phyloP scores from a whole-genome alignment of 2,113 vertebrate species.

The Ciconia boyciana region DNA sequence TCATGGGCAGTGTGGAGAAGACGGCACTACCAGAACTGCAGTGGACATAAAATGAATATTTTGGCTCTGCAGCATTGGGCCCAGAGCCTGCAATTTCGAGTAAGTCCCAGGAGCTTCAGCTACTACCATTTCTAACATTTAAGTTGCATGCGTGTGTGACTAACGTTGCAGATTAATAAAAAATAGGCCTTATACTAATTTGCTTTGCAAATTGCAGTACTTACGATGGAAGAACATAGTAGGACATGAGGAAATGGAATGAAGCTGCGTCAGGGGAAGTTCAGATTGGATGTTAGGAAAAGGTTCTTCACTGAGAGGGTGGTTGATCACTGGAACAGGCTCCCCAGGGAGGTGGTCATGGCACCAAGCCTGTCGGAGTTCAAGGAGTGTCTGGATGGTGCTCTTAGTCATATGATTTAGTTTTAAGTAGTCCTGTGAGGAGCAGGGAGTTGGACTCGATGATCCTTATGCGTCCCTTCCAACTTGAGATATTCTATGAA shows the following conservation, averaged over 20 bases:
- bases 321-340: neutral
- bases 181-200: neutral
- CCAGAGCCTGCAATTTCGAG: constrained; percentile 73
- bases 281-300: neutral
- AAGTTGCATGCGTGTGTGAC: accelerated
- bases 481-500: neutral
- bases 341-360: neutral
- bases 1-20: constrained; percentile 79
- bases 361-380: neutral
- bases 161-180: neutral
- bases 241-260: neutral
- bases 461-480: neutral
- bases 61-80: constrained; percentile 73
- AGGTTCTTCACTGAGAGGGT: neutral
- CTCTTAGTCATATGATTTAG: neutral
- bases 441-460: neutral
- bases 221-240: neutral
- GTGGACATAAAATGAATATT: constrained; percentile 47
- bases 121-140: neutral
- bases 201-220: neutral
- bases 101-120: constrained; percentile 54
- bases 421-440: neutral
- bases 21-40: constrained; percentile 26
- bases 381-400: neutral
- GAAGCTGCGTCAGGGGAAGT: neutral